A percentile compares a stretch with the other conserved stretches of the same genome.
phyloP scores from a whole-genome alignment of 2,113 vertebrate species.

The Tenrec ecaudatus region DNA sequence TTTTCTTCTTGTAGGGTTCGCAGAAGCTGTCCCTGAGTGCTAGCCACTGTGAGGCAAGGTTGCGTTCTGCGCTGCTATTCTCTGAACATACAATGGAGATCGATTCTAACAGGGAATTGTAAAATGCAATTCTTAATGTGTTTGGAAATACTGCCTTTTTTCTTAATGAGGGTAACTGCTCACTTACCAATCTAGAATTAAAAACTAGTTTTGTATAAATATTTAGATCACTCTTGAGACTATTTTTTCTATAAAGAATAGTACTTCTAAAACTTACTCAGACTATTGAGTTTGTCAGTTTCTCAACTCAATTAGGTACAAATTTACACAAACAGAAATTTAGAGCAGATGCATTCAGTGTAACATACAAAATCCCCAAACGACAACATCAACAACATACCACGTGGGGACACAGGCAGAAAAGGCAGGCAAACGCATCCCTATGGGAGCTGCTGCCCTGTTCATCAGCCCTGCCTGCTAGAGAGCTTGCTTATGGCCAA shows the following conservation, averaged over 20 bases:
- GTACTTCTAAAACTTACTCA: neutral
- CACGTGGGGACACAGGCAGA: neutral
- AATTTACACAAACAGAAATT: neutral
- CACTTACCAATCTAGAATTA: neutral
- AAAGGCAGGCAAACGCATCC: accelerated
- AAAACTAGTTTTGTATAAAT: neutral
- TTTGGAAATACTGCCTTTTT: neutral
- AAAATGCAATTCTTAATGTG: conserved; percentile 28
- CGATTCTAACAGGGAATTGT: conserved; percentile 24
- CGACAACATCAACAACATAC: neutral
- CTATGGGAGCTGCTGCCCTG: neutral
- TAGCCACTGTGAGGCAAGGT: neutral
- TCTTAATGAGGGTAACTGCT: conserved; percentile 4
- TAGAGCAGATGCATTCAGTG: neutral
- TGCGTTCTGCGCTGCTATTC: neutral
- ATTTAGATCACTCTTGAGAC: too few relatives aligned
- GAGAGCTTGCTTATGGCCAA: neutral
- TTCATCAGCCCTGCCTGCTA: neutral
- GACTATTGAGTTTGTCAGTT: conserved; percentile 20
- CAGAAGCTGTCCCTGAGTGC: neutral
- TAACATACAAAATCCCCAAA: neutral
- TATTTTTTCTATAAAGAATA: neutral
- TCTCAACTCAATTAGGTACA: neutral
- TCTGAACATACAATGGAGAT: neutral
- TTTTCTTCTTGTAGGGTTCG: neutral